Evolutionary conservation across 2,113 vertebrate genomes (phyloP), one percentile per base, ranked within the genome.

Genomic region (Monopterus albus): DNA sequence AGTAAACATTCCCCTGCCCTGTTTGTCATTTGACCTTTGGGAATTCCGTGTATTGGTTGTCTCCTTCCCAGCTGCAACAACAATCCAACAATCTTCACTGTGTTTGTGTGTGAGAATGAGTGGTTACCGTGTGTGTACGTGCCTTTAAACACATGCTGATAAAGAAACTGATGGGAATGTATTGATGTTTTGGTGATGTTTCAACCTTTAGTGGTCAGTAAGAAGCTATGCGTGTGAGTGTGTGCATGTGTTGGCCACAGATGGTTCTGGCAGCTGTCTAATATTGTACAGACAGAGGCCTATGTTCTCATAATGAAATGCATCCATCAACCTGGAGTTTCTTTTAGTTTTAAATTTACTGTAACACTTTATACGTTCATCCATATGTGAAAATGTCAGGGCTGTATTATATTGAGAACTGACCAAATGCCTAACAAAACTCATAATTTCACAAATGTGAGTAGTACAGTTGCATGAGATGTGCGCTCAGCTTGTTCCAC

Each of bases 41-140:
- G 72, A 86, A 72, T 57, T 74, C 3, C 36, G 28, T 53, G 21
- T 58, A 40, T 76, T 78, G 6, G 15, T 61, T 71, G 36, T 75
- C 52, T 35, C 3, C 33, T 65, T 6, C 49, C 86, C 89, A 89
- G 87, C 87, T 91, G 87, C 57, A 86, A 83, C 72, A 89, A 91
- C 85, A 85, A 50, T 17, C 58, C 39, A 18, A 11, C 31, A 55
- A 28, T 58, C 42, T 57, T 40, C 61, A 42, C 33, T 75, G 72
- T 17, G 35, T 36, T 7, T 50, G 45, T 55, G 57, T 53, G 59
- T 61, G 64, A 43, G 70, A 57, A 28, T 5, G 23, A 46, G 11
- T 38, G n/a, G 73, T 45, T 51, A 29, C 15, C 15, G 28, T 26
- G 26, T 55, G 40, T 61, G 38, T 57, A 78, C 62, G 76, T 78